Evolutionary conservation across 1,140 invertebrate genomes (phyloP).

Genomic region (Achatina immaculata): DNA sequence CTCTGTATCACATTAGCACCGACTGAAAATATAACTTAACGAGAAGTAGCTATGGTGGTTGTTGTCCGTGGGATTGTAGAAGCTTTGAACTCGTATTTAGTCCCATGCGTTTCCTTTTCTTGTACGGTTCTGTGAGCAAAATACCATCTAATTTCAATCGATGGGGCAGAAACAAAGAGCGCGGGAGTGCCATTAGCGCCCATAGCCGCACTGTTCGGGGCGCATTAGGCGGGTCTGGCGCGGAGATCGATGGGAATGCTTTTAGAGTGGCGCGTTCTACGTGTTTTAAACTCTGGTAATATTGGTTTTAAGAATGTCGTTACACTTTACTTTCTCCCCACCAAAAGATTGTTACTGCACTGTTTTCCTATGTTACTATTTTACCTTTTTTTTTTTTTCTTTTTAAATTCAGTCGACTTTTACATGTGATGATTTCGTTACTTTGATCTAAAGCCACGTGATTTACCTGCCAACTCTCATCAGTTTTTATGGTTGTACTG

Average conservation of each 20-base stretch:
- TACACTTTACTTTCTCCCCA: no score
- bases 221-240: neutral
- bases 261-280: constrained; percentile 9
- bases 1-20: no score
- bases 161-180: constrained; percentile 21
- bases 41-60: neutral
- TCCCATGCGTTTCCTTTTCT: neutral
- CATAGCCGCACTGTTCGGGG: neutral
- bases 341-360: no score
- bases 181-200: constrained; percentile 15
- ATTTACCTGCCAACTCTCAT: no score
- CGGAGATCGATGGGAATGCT: constrained; percentile 24
- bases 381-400: no score
- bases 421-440: no score
- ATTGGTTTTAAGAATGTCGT: neutral
- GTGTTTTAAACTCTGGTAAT: constrained; percentile 9
- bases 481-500: no score
- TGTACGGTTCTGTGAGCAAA: constrained; percentile 6
- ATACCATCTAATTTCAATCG: constrained; percentile 13
- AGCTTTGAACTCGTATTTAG: neutral
- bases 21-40: neutral
- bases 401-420: no score
- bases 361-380: no score
- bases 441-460: no score
- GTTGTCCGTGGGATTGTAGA: neutral